Base-by-base conservation (phyloP, 2,797 vertebrate genomes). In the Paratrypauchen microcephalus region DNA sequence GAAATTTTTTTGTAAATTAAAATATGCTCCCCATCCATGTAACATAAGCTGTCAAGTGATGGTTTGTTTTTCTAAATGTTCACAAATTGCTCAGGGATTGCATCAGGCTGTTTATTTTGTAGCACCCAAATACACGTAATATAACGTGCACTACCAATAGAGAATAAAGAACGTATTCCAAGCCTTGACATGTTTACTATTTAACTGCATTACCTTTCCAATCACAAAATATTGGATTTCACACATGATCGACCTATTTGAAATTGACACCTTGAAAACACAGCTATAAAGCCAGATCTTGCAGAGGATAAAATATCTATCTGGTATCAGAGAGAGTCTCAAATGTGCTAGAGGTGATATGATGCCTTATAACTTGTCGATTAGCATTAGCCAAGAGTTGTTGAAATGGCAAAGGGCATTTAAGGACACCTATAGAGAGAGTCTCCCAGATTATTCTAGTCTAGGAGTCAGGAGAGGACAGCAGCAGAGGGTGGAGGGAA, bases 91-190 rank as follows among this genome's bases (percentile, higher is more conserved):
- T 66, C 1, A 50, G 77, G 77, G 70, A 85, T 92, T 91, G 85
- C 89, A 91, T 91, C 87, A 90, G 78, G 39, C 41, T 84, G 68
- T 88, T 86, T 88, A 67, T 79, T 78, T 60, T 71, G 66, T 2
- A 73, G 80, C 61, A 68, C 16, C 13, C 52, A 54, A 75, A 70
- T 58, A 57, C 73, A 71, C 58, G 65, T 74, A 56, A 78, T 74
- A 50, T 70, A 45, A 45, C 4, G 41, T 19, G 52, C 39, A 18
- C 62, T 71, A 79, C 19, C 50, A 12, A 39, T 76, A 45, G 39
- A 15, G 41, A 2, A 32, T 65, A 52, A 18, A 7, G 57, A 32
- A 19, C 15, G 1, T 5, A 66, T 15, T 72, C 57, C 39, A 60
- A 68, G 54, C 65, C 57, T 39, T 65, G 73, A 56, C 8, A 61